A percentile compares a stretch with the other conserved stretches of the same genome.
These are phyloP conservation scores for Aethes cnicana DNA, from an alignment of 2,888 invertebrate genomes.

Conservation along the genomic window DNA sequence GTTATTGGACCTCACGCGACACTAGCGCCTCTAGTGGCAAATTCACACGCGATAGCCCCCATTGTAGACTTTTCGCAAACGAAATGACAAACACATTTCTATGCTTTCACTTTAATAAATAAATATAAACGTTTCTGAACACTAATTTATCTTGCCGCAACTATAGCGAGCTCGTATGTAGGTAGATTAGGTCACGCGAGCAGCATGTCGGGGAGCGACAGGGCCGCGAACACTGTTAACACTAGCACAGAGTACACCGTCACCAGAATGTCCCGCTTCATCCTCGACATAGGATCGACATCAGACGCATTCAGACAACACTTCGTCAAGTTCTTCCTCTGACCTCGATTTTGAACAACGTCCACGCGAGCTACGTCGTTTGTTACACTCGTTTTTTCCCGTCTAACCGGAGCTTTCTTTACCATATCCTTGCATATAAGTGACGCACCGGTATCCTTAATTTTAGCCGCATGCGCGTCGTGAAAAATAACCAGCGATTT, in stretches of 20 bases:
- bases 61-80: too few species aligned
- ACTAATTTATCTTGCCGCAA: too few species aligned
- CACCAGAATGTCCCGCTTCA: constrained; percentile 70
- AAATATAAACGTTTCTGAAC: too few species aligned
- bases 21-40: too few species aligned
- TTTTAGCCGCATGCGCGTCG: neutral
- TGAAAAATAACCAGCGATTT: constrained; percentile 25
- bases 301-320: constrained; percentile 33
- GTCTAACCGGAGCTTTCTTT: neutral
- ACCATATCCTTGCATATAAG: neutral
- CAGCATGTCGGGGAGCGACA: constrained; percentile 63
- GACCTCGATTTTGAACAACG: neutral
- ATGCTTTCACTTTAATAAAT: too few species aligned
- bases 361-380: neutral
- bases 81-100: too few species aligned
- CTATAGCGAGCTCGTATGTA: too few species aligned
- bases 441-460: neutral
- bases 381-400: neutral
- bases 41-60: too few species aligned
- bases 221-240: constrained; percentile 69
- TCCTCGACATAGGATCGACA: constrained; percentile 56
- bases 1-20: too few species aligned
- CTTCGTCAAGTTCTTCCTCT: constrained; percentile 27
- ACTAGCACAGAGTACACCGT: constrained; percentile 72
- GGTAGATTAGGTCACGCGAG: constrained; percentile 35